Conservation (phyloP, 2,888 invertebrate genomes). For the Aporophyla lueneburgensis region DNA sequence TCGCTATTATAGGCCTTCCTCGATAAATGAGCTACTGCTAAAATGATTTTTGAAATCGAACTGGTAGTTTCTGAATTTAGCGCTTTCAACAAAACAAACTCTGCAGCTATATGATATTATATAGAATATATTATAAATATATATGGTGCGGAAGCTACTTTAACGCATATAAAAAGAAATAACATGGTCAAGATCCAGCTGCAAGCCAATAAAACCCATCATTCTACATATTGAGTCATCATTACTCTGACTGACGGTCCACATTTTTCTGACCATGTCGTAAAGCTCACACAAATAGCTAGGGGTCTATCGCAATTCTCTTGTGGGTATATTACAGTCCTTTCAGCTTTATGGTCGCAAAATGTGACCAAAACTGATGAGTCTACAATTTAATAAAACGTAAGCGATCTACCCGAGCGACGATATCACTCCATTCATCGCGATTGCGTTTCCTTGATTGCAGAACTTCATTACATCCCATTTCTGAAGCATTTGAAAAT, state of each 20-base stretch:
- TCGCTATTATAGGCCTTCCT: no score
- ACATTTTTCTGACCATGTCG: conserved; percentile 29
- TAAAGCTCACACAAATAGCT: conserved; percentile 43
- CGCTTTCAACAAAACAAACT: no score
- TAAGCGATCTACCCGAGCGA: conserved; percentile 44
- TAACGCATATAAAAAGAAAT: background rate
- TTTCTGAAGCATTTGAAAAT: conserved; percentile 37
- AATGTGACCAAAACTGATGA: conserved; percentile 50
- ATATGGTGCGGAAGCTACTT: background rate
- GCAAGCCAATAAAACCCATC: conserved; percentile 13
- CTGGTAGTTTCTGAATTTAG: no score
- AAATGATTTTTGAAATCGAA: no score
- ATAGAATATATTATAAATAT: no score
- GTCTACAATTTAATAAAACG: conserved; percentile 55
- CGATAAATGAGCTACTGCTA: no score
- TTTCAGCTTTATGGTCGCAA: conserved; percentile 39
- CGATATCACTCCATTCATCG: conserved; percentile 48
- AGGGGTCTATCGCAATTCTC: conserved; percentile 24
- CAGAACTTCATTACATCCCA: conserved; percentile 24
- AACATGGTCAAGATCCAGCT: background rate
- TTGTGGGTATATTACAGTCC: conserved; percentile 25
- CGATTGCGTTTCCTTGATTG: conserved; percentile 56
- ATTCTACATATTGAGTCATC: conserved; percentile 9
- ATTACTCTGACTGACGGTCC: background rate
- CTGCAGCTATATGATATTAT: no score